Base-by-base conservation (phyloP, 1,140 invertebrate species). In the Trichomalopsis sarcophagae region DNA sequence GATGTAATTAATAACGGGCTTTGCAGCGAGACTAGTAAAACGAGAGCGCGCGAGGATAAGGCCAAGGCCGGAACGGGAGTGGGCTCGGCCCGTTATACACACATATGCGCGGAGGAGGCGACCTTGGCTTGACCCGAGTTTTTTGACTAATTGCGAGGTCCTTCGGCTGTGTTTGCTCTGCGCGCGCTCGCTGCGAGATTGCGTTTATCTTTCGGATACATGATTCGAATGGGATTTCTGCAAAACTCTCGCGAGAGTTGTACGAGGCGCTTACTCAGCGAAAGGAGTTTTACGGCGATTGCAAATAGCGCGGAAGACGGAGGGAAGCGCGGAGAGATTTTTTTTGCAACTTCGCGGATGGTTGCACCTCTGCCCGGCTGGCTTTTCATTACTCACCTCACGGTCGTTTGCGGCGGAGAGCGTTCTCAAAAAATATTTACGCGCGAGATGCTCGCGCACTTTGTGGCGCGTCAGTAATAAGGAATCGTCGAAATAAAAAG, bases 1-100 rank as follows among this genome's bases (percentile, higher is more conserved):
- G 88, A 88, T 89, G 17, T 62, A 89, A 89, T 90, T 90, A 90
- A 90, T 90, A 89, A 90, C 86, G 80, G 87, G 87, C 86, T 87
- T 89, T 89, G 85, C 84, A 81, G 77, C 27, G 69, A 33, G 66
- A 14, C 11, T 40, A 47, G 3, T 36, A 36, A 44, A 44, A 44
- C 40, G 40, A 44, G 40, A 44, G 40, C 40, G 40, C 9, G 10
- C 9, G 40, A 44, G 40, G 40, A 44, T 44, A 44, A 44, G 40
- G 40, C 40, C 40, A 44, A 44, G 40, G 40, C 40, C 40, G 40
- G 40, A 44, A 44, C 40, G 40, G 40, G 40, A 44, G 40, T 9
- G 1, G 40, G 40, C 6, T 44, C 40, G 40, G 40, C 10, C 14
- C 10, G 74, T 17, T 74, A 74, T 10, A 3, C 33, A 5, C 6